Percentiles rank a stretch among this genome's conserved stretches.
phyloP scores from a whole-genome alignment of 2,888 invertebrate genomes.

The Lepeophtheirus nordmannii region DNA sequence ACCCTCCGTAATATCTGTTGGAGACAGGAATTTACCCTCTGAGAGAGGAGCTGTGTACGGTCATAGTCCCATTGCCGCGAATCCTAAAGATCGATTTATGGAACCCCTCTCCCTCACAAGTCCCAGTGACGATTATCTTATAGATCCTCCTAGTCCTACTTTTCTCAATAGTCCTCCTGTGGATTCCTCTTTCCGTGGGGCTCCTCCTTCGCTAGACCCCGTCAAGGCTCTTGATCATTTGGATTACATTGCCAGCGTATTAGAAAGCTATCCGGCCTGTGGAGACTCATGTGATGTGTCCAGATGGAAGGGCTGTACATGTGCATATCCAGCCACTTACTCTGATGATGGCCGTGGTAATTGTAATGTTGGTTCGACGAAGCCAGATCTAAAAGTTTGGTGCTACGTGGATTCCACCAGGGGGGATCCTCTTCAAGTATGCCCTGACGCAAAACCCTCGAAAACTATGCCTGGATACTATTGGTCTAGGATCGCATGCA shows the following conservation, averaged over 20 bases:
- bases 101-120: too few species aligned
- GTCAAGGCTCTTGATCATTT: constrained; percentile 13
- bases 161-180: too few species aligned
- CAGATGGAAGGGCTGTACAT: constrained; percentile 6
- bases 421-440: background rate
- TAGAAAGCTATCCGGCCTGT: background rate
- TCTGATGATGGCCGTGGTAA: constrained; percentile 20
- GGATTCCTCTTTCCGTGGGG: too few species aligned
- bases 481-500: constrained; percentile 22
- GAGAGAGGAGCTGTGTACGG: too few species aligned
- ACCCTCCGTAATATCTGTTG: too few species aligned
- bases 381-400: constrained; percentile 19
- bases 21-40: too few species aligned
- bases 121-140: too few species aligned
- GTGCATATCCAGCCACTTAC: constrained; percentile 14
- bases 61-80: too few species aligned
- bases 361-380: constrained; percentile 18
- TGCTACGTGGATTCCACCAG: constrained; percentile 9
- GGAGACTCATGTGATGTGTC: background rate
- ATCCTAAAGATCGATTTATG: too few species aligned
- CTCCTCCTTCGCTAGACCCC: background rate
- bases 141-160: too few species aligned
- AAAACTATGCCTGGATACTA: constrained; percentile 10
- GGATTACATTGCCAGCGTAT: background rate
- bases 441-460: constrained; percentile 10